These are phyloP conservation scores for Antheraea pernyi DNA, from an alignment of 1,140 invertebrate genomes.

Conservation along the genomic window DNA sequence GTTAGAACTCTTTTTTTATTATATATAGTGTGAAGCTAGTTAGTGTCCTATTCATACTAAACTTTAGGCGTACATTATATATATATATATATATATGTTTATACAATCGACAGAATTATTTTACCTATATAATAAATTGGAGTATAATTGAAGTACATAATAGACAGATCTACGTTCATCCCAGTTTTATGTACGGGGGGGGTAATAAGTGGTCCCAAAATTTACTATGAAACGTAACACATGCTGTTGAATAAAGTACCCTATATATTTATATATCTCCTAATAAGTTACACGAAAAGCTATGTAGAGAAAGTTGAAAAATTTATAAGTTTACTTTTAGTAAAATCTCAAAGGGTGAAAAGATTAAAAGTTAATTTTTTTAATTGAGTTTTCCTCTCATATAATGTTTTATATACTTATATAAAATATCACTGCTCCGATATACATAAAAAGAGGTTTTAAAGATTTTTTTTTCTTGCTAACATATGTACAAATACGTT, in stretches of 20 bases:
- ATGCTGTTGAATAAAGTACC: conserved; percentile 37
- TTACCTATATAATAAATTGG: conserved; percentile 12
- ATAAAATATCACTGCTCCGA: conserved; percentile 71
- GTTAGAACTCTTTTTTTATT: conserved; percentile 37
- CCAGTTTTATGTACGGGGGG: not conserved
- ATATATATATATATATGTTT: conserved; percentile 6
- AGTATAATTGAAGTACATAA: not conserved
- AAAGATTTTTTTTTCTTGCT: conserved; percentile 29
- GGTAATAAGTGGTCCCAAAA: conserved; percentile 52
- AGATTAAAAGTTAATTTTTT: conserved; percentile 36
- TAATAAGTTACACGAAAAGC: conserved; percentile 46
- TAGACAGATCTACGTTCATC: conserved; percentile 4
- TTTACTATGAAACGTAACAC: conserved; percentile 73
- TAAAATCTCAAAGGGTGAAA: conserved; percentile 48
- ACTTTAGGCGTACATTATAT: conserved; percentile 49
- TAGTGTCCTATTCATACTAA: conserved; percentile 60
- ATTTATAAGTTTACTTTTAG: conserved; percentile 32
- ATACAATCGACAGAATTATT: conserved; percentile 19
- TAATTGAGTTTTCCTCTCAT: not conserved
- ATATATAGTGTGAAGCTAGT: conserved; percentile 26
- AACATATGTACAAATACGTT: conserved; percentile 65
- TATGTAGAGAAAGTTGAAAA: conserved; percentile 45
- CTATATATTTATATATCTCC: conserved; percentile 24
- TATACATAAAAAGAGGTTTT: conserved; percentile 48
- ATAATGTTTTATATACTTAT: conserved; percentile 42